These are phyloP conservation scores for Ictalurus furcatus DNA, from an alignment of 2,113 vertebrate genomes.

Conservation along the genomic window DNA sequence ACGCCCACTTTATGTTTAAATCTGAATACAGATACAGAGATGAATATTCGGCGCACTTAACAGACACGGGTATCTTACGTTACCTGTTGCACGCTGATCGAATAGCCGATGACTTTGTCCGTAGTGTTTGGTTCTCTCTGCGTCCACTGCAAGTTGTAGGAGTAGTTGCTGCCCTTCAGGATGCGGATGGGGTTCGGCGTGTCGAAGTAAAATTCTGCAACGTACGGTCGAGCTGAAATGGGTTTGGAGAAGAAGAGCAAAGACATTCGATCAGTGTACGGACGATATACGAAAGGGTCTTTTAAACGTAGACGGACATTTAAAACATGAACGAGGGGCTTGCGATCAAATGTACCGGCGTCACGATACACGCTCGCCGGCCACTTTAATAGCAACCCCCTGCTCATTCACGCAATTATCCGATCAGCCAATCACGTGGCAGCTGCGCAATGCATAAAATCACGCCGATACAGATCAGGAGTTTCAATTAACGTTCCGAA, in stretches of 20 bases:
- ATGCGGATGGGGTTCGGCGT: slow-evolving; percentile 91
- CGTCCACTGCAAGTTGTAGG: slow-evolving; percentile 95
- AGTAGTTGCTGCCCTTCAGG: slow-evolving; percentile 92
- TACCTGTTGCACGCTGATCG: slow-evolving; percentile 87
- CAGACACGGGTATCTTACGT: not conserved
- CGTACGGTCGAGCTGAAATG: slow-evolving; percentile 83
- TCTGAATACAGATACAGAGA: not conserved
- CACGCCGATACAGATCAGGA: no score
- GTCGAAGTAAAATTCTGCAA: slow-evolving; percentile 97
- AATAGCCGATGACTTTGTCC: slow-evolving; percentile 88
- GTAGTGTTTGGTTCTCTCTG: slow-evolving; percentile 91
- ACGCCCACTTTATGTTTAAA: not conserved
- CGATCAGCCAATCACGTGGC: no score
- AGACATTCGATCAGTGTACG: not conserved
- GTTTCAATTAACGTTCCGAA: no score
- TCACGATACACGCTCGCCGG: no score
- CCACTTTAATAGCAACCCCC: no score
- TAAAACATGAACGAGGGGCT: no score
- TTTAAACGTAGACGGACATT: no score
- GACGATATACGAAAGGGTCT: not conserved
- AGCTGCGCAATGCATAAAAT: no score
- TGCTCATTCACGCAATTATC: no score
- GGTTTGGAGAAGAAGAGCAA: not conserved
- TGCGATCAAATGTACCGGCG: no score
- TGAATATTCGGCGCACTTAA: no score